phyloP scores from a whole-genome alignment of 2,888 invertebrate genomes.

The Acleris emargana region DNA sequence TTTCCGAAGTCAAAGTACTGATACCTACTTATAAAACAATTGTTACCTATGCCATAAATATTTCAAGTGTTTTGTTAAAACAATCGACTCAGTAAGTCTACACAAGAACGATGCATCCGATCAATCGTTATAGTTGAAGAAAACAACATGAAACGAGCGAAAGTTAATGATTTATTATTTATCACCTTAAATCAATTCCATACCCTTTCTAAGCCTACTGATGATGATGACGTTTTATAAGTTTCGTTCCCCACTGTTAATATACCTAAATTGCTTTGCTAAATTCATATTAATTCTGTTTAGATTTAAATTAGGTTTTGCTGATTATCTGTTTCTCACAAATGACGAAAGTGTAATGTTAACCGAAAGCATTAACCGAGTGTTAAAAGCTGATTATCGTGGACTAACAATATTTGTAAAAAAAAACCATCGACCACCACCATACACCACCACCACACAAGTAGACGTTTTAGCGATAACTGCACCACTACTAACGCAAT shows the following conservation, averaged over 20 bases:
- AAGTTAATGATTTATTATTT: too few species aligned
- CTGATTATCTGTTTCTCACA: too few species aligned
- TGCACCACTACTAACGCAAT: slow-evolving; percentile 55
- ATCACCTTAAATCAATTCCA: too few species aligned
- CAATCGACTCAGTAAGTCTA: too few species aligned
- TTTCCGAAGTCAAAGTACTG: too few species aligned
- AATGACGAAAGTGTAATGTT: not conserved
- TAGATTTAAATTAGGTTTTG: not conserved
- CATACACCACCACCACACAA: slow-evolving; percentile 44
- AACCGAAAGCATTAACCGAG: not conserved
- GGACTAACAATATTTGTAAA: slow-evolving; percentile 10
- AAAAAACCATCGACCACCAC: slow-evolving; percentile 17
- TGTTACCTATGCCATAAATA: too few species aligned
- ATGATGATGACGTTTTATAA: slow-evolving; percentile 6
- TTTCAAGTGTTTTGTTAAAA: too few species aligned
- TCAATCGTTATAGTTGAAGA: too few species aligned
- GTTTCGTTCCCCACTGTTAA: slow-evolving; percentile 6
- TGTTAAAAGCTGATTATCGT: not conserved
- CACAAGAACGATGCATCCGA: too few species aligned
- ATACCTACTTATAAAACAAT: too few species aligned
- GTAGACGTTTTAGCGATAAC: slow-evolving; percentile 42
- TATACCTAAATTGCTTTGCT: not conserved
- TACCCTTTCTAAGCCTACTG: too few species aligned
- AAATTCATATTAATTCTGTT: slow-evolving; percentile 1
- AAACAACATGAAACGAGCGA: too few species aligned